These are phyloP conservation scores for Capra hircus DNA, from an alignment of 2,113 vertebrate genomes.

Conservation along the genomic window DNA sequence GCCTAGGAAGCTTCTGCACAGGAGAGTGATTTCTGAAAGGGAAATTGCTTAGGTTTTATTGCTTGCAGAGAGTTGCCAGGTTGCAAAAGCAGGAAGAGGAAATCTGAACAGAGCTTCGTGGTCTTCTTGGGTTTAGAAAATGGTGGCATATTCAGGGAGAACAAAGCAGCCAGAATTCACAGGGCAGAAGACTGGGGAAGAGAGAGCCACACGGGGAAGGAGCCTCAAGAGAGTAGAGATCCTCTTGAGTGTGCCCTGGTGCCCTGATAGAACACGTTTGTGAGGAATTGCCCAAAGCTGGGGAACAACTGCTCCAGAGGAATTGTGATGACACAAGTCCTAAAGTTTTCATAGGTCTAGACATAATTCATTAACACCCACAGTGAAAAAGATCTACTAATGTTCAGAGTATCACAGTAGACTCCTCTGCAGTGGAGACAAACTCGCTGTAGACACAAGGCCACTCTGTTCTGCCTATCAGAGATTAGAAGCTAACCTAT, in stretches of 20 bases:
- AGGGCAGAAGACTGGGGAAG: neutral
- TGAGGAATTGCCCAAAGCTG: neutral
- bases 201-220: neutral
- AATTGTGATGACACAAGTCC: neutral
- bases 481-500: neutral
- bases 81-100: neutral
- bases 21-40: neutral
- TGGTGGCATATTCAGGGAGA: neutral
- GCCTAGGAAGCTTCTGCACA: neutral
- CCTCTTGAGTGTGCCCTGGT: neutral
- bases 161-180: neutral
- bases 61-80: neutral
- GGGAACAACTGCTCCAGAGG: neutral
- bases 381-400: neutral
- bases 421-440: neutral
- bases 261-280: neutral
- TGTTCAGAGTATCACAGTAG: neutral
- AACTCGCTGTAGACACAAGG: neutral
- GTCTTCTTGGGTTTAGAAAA: neutral
- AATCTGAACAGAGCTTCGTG: neutral
- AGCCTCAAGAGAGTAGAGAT: neutral
- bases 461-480: neutral
- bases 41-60: neutral
- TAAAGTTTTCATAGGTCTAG: neutral
- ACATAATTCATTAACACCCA: neutral